Conservation (phyloP, 2,797 vertebrate genomes). For the Anguilla megastoma region DNA sequence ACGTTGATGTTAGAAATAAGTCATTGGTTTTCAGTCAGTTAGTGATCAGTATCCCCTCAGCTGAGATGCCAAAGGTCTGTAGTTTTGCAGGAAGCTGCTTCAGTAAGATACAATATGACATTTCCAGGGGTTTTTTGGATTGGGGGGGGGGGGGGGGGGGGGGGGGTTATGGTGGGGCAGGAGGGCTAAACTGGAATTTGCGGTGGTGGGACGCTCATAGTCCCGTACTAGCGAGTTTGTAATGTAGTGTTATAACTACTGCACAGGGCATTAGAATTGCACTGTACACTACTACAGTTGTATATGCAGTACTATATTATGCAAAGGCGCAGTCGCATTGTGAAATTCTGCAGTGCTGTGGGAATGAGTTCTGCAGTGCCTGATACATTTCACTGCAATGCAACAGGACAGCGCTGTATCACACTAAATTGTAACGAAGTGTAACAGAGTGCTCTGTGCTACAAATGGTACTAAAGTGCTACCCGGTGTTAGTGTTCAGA, state of each 20-base stretch:
- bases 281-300: constrained; percentile 51
- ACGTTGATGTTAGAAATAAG: constrained; percentile 44
- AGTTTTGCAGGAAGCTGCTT: constrained; percentile 16
- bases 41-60: constrained; percentile 58
- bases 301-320: constrained; percentile 31
- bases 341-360: constrained; percentile 35
- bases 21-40: constrained; percentile 47
- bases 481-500: constrained; percentile 7
- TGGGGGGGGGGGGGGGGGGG: too few species aligned
- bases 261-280: constrained; percentile 55
- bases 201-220: constrained; percentile 36
- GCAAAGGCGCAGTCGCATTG: constrained; percentile 30
- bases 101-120: background rate
- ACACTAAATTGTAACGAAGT: constrained; percentile 34
- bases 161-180: background rate
- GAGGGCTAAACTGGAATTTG: constrained; percentile 9
- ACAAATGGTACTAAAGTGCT: constrained; percentile 42
- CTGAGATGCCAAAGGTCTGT: constrained; percentile 69
- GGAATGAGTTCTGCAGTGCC: constrained; percentile 23
- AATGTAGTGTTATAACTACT: constrained; percentile 46
- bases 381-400: constrained; percentile 36
- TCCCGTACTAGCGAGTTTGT: constrained; percentile 53
- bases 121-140: background rate
- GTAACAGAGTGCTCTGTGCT: constrained; percentile 34
- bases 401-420: constrained; percentile 57